Evolutionary conservation across 2,113 vertebrate species (phyloP), one percentile per base, ranked within the genome.

Genomic region (Ailuropoda melanoleuca): DNA sequence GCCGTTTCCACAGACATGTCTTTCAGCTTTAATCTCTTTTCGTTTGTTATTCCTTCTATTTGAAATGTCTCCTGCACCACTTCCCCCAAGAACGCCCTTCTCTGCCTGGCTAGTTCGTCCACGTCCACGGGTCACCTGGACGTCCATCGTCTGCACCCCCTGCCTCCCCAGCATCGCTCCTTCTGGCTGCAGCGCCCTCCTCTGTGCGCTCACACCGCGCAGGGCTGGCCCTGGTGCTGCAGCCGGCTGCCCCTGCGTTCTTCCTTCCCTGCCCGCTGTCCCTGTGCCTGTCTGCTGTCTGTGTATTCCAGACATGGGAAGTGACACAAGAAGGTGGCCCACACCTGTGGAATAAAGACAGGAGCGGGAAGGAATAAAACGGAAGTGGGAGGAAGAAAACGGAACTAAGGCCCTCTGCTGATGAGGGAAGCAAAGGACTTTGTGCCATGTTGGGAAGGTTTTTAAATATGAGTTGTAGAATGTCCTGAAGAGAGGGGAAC

Each of bases 151-250:
- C 37, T 26, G 23, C 0, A 3, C 37, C 29, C 18, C 64, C 34
- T n/a, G n/a, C 15, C 10, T 18, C 31, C 78, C 24, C 74, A 17
- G 74, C 75, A 17, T 8, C 7, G 7, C 43, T 29, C 43, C 43
- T 21, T 46, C 43, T 29, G 26, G 68, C 2, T 0, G 43, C 26
- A 9, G 29, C 0, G 2, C 3, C 17, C 2, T 14, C 10, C 23
- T 29, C n/a, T 0, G 21, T 14, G 39, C 2, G 13, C 48, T n/a
- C 39, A 48, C 3, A 55, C 43, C 39, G 8, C 19, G 6, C 0
- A 0, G 29, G 29, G 26, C 39, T 31, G 18, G n/a, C 1, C 21
- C 17, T 3, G 6, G 6, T 12, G 0, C 5, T 2, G 9, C 9
- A 0, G 5, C 29, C 4, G 15, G 10, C 17, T 46, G 39, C 39